Conservation (phyloP, 2,113 vertebrate genomes). For the Alosa alosa region DNA sequence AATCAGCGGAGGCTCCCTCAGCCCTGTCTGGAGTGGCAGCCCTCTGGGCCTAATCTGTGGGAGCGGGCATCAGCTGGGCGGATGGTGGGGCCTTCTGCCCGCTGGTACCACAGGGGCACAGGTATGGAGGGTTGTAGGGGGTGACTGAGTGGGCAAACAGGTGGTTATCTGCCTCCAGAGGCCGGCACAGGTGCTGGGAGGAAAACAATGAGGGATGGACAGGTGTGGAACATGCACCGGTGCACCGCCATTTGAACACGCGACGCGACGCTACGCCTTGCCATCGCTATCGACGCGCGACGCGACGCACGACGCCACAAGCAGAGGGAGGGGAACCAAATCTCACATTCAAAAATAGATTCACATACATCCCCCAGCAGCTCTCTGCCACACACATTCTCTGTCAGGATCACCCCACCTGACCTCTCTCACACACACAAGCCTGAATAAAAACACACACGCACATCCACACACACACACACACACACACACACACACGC, state of each 20-base stretch:
- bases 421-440: neutral
- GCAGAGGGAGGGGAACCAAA: neutral
- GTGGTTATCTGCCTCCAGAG: conserved; percentile 28
- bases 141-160: neutral
- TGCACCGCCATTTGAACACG: conserved; percentile 17
- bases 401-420: neutral
- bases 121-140: neutral
- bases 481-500: neutral
- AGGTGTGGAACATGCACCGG: conserved; percentile 21
- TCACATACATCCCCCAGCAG: neutral
- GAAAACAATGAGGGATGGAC: conserved; percentile 20
- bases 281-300: too few relatives aligned
- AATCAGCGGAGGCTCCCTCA: neutral
- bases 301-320: neutral
- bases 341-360: neutral
- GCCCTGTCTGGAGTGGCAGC: conserved; percentile 18
- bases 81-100: conserved; percentile 23
- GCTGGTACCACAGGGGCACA: conserved; percentile 8
- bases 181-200: conserved; percentile 10
- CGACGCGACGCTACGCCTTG: too few relatives aligned
- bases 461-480: neutral
- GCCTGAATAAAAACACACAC: neutral
- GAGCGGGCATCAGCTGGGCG: neutral
- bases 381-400: neutral
- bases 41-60: neutral